These are phyloP conservation scores for Dendrolimus kikuchii DNA, from an alignment of 1,140 invertebrate species.

Conservation along the genomic window DNA sequence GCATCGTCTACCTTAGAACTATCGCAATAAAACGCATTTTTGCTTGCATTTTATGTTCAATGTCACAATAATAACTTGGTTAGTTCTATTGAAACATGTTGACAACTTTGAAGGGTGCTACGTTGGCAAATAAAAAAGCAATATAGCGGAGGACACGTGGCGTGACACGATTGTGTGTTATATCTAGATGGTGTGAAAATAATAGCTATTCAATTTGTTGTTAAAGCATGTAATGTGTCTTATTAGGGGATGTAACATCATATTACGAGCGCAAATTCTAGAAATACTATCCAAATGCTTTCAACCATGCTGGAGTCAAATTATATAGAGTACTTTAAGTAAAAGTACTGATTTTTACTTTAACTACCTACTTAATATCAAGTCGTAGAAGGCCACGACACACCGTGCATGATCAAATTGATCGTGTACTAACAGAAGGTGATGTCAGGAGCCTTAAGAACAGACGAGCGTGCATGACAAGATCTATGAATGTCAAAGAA, in stretches of 20 bases:
- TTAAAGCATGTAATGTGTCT: constrained; percentile 5
- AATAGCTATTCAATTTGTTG: constrained; percentile 57
- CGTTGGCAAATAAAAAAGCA: constrained; percentile 66
- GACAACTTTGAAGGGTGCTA: constrained; percentile 56
- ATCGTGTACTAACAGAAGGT: too few relatives aligned
- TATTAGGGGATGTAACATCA: constrained; percentile 5
- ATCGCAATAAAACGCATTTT: constrained; percentile 9
- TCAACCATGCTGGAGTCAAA: too few relatives aligned
- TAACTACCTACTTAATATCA: too few relatives aligned
- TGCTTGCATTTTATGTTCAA: neutral
- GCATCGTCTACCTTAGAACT: neutral
- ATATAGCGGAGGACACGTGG: constrained; percentile 52
- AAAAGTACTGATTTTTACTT: too few relatives aligned
- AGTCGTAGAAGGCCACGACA: too few relatives aligned
- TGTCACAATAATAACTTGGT: neutral
- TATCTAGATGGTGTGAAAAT: constrained; percentile 56
- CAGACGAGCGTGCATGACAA: too few relatives aligned
- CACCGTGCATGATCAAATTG: too few relatives aligned
- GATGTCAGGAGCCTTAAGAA: too few relatives aligned
- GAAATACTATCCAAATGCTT: too few relatives aligned
- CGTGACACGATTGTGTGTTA: constrained; percentile 28
- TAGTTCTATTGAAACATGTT: constrained; percentile 46
- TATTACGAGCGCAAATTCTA: too few relatives aligned
- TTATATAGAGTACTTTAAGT: too few relatives aligned
- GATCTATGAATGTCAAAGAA: too few relatives aligned